These are phyloP conservation scores for Pipa parva DNA, from an alignment of 2,113 vertebrate genomes.

Conservation along the genomic window DNA sequence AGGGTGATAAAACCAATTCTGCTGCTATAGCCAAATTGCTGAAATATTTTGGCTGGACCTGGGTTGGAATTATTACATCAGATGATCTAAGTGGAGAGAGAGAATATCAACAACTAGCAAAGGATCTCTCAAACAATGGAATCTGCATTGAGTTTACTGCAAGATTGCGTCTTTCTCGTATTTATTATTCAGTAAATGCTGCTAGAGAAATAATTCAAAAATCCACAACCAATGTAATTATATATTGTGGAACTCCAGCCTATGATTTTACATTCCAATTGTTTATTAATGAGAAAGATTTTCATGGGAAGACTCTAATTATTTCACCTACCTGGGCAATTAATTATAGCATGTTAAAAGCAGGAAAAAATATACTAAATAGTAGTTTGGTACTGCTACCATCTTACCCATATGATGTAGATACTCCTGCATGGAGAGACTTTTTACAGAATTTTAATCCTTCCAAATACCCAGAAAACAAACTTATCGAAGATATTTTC, in stretches of 20 bases:
- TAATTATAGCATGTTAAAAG: too few relatives aligned
- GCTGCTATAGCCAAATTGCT: too few relatives aligned
- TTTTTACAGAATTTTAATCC: neutral
- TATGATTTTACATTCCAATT: neutral
- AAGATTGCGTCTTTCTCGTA: neutral
- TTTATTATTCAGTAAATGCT: constrained; percentile 2
- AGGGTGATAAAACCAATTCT: too few relatives aligned
- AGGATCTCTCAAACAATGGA: too few relatives aligned
- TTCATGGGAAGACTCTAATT: neutral
- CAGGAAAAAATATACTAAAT: neutral
- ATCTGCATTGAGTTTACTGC: too few relatives aligned
- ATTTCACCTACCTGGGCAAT: too few relatives aligned
- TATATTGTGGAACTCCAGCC: neutral
- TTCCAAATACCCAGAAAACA: neutral
- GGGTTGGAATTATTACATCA: too few relatives aligned
- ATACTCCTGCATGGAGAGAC: neutral
- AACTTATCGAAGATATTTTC: too few relatives aligned
- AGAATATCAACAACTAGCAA: too few relatives aligned
- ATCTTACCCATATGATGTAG: neutral
- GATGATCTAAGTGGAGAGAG: too few relatives aligned
- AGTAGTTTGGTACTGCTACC: too few relatives aligned
- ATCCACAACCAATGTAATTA: neutral
- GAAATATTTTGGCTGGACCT: too few relatives aligned
- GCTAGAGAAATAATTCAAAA: neutral
- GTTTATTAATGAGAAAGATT: neutral